Conservation (phyloP, 2,888 invertebrate genomes). For the Nasonia oneida region DNA sequence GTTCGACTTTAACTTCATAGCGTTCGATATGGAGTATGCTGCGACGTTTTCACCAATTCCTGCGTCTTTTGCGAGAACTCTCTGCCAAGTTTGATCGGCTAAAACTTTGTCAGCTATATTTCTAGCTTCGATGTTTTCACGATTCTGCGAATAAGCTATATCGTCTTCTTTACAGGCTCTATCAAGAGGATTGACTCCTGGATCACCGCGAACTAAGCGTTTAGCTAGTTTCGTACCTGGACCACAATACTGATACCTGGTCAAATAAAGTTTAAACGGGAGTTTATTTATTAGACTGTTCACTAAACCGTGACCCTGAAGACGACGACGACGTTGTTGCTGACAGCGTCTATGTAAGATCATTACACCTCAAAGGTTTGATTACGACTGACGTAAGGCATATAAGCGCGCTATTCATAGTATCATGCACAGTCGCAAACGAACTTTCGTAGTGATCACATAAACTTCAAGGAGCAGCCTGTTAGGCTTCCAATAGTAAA, state of each 20-base stretch:
- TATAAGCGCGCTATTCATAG: neutral
- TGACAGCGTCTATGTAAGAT: neutral
- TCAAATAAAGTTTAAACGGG: too few species aligned
- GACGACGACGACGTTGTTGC: too few species aligned
- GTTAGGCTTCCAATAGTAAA: neutral
- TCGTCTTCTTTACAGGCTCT: neutral
- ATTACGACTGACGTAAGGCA: neutral
- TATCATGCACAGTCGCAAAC: neutral
- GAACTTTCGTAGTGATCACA: neutral
- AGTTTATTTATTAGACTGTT: neutral
- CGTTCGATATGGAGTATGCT: neutral
- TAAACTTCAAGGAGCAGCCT: slow-evolving; percentile 9
- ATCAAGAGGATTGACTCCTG: neutral
- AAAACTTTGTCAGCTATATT: neutral
- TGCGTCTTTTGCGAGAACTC: neutral
- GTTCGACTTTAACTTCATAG: neutral
- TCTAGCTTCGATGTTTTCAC: neutral
- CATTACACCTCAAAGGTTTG: neutral
- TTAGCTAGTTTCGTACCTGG: too few species aligned
- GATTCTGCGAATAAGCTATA: neutral
- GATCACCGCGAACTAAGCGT: too few species aligned
- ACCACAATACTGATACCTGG: too few species aligned
- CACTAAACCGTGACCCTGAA: neutral
- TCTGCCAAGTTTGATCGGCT: neutral
- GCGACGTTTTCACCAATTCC: neutral